Conservation (phyloP, 2,888 invertebrate genomes). For the Drosophila flavopinicola region DNA sequence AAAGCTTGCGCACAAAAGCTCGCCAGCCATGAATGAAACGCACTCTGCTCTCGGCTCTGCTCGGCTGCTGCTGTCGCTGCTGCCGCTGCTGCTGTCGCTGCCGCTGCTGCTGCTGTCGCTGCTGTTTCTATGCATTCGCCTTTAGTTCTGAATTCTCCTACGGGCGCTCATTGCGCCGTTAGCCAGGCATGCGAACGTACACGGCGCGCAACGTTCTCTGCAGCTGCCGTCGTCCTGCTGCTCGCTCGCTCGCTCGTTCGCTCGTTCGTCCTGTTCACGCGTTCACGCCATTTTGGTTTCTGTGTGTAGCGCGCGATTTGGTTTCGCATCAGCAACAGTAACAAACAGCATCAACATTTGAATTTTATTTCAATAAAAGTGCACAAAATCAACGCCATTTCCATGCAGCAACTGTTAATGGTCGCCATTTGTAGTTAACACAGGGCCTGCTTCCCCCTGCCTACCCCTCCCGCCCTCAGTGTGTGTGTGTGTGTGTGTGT, state of each 20-base stretch:
- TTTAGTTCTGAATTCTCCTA: slow-evolving; percentile 53
- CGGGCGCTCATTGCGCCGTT: slow-evolving; percentile 75
- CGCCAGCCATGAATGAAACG: slow-evolving; percentile 70
- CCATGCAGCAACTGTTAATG: slow-evolving; percentile 50
- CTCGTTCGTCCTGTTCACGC: slow-evolving; percentile 19
- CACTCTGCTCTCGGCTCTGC: slow-evolving; percentile 47
- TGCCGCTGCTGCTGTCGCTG: slow-evolving; percentile 13
- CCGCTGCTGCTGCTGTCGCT: slow-evolving; percentile 24
- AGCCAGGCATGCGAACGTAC: slow-evolving; percentile 70
- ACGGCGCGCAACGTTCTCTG: slow-evolving; percentile 48
- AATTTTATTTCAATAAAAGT: slow-evolving; percentile 77
- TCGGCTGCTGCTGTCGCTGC: slow-evolving; percentile 44
- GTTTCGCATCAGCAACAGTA: slow-evolving; percentile 23
- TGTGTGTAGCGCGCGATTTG: slow-evolving; percentile 43
- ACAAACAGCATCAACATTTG: slow-evolving; percentile 64
- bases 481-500: slow-evolving; percentile 14
- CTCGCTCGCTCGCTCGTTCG: slow-evolving; percentile 1
- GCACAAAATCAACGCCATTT: slow-evolving; percentile 56
- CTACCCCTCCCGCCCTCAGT: neutral
- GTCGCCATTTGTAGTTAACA: slow-evolving; percentile 25
- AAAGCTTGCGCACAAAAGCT: slow-evolving; percentile 59
- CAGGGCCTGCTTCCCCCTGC: no score
- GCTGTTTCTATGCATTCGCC: slow-evolving; percentile 47
- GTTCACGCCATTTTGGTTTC: slow-evolving; percentile 38
- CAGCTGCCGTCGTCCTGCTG: slow-evolving; percentile 14